These are phyloP conservation scores for Brachyistius frenatus DNA, from an alignment of 2,113 vertebrate genomes.

Conservation along the genomic window DNA sequence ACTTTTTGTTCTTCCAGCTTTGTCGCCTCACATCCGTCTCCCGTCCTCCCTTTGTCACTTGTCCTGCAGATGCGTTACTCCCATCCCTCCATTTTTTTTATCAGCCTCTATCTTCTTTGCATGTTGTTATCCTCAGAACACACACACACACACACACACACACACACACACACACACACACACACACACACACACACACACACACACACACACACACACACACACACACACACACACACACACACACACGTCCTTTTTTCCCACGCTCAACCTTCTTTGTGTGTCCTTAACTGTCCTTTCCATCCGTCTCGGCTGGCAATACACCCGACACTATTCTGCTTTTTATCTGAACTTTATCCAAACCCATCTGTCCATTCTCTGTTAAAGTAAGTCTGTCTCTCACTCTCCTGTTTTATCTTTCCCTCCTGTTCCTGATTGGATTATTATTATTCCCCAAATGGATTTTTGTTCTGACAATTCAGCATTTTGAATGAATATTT, in stretches of 20 bases:
- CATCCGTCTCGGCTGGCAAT: slow-evolving; percentile 2
- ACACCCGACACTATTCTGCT: not conserved
- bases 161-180: slow-evolving; percentile 9
- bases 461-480: slow-evolving; percentile 60
- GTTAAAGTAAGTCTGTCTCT: slow-evolving; percentile 35
- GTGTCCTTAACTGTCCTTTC: slow-evolving; percentile 56
- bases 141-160: slow-evolving; percentile 9
- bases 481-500: slow-evolving; percentile 66
- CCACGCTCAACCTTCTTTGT: slow-evolving; percentile 40
- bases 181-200: slow-evolving; percentile 6
- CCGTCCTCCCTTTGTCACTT: slow-evolving; percentile 44
- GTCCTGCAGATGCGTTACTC: slow-evolving; percentile 39
- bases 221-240: slow-evolving; percentile 6
- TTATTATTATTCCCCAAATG: slow-evolving; percentile 65
- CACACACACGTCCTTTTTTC: slow-evolving; percentile 37
- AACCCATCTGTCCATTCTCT: slow-evolving; percentile 51
- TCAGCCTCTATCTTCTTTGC: slow-evolving; percentile 41
- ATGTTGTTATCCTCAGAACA: slow-evolving; percentile 15
- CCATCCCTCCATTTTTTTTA: slow-evolving; percentile 28
- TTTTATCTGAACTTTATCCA: slow-evolving; percentile 36
- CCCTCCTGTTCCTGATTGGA: slow-evolving; percentile 63
- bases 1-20: slow-evolving; percentile 48
- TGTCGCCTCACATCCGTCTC: slow-evolving; percentile 47
- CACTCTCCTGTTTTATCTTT: slow-evolving; percentile 29
- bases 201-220: slow-evolving; percentile 6